Evolutionary conservation across 2,113 vertebrate genomes (phyloP).

Genomic region (Marcusenius ussheri): DNA sequence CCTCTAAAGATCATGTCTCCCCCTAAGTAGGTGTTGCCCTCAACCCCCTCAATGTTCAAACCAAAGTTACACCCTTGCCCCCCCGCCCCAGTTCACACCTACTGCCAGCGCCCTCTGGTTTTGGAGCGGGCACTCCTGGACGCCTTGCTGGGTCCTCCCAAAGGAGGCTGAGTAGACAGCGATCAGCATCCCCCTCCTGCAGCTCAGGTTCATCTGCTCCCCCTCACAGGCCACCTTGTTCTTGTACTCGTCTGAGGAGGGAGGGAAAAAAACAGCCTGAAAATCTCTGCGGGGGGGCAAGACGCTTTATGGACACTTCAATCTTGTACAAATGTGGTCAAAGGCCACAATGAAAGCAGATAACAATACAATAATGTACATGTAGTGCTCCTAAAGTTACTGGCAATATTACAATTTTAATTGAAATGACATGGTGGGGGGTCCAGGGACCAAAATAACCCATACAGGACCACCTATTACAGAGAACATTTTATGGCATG

Average conservation of each 20-base stretch:
- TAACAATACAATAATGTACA: neutral
- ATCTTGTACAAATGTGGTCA: neutral
- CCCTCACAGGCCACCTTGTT: slow-evolving; percentile 83
- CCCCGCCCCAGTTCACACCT: slow-evolving; percentile 48
- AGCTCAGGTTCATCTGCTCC: slow-evolving; percentile 75
- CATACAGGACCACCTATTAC: neutral
- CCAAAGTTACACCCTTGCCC: neutral
- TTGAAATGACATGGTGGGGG: neutral
- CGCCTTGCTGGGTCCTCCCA: slow-evolving; percentile 70
- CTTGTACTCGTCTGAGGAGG: slow-evolving; percentile 73
- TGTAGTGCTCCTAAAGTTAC: neutral
- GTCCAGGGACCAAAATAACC: neutral
- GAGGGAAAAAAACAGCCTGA: neutral
- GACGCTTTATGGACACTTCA: neutral
- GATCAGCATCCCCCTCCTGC: slow-evolving; percentile 78
- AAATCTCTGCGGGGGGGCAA: neutral
- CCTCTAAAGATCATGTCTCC: no score
- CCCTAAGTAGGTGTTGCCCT: no score
- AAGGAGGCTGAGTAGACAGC: slow-evolving; percentile 77
- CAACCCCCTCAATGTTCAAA: no score
- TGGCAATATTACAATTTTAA: neutral
- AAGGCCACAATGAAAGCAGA: neutral
- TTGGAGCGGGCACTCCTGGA: slow-evolving; percentile 73
- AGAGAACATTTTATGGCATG: neutral
- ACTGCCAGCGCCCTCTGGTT: slow-evolving; percentile 62